Evolutionary conservation across 2,797 vertebrate genomes (phyloP), one percentile per base, ranked within the genome.

Genomic region (Acomys russatus): DNA sequence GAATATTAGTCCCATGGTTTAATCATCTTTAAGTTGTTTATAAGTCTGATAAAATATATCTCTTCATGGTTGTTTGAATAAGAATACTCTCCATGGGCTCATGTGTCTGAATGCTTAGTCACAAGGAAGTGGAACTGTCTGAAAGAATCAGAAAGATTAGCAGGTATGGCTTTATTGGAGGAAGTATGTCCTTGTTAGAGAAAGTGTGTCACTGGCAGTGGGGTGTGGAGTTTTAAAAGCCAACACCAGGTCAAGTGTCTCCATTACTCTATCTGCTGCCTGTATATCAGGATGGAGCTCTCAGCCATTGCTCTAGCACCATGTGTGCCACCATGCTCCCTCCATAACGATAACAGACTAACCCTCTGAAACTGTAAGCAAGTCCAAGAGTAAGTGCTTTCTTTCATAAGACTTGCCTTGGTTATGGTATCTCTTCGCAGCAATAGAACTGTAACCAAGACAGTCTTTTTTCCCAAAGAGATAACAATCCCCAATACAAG

Each of bases 1-100:
- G 44, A 76, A 77, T 61, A 28, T 12, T n/a, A 22, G 44, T 14
- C 38, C 9, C 35, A 51, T 74, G n/a, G 18, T 15, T 28, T 4
- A 54, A 9, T 77, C 64, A 59, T 90, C 90, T 88, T 73, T 80
- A 61, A 94, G 88, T 11, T 71, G 76, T 73, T 85, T 96, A 87
- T 64, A 70, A 88, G 59, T 63, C 92, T 49, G 71, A 17, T 30
- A 70, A 66, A 64, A 88, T 20, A 17, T 64, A 70, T 5, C 8
- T 44, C 10, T 44, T 63, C 30, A 35, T 64, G 35, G 14, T 28
- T 38, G 54, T 80, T 12, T 61, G 79, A 63, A 61, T 82, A 63
- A 28, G 56, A 38, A 38, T 61, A n/a, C 1, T 12, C 33, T 22
- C 14, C 23, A 63, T 2, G 9, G 59, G 22, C 11, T 35, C 56